phyloP scores from a whole-genome alignment of 2,888 invertebrate species.

The Oligia latruncula region DNA sequence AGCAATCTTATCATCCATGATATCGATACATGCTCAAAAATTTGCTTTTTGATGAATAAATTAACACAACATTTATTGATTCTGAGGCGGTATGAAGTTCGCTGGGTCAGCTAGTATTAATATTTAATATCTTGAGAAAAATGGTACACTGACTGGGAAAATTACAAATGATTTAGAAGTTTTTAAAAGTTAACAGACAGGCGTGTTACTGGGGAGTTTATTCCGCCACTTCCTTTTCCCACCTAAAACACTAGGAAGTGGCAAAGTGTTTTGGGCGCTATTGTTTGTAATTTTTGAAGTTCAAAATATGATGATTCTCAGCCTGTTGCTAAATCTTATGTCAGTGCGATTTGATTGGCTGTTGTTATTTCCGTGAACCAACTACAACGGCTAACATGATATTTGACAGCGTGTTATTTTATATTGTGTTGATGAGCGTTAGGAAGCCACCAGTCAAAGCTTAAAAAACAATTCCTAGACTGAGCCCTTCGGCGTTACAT shows the following conservation, averaged over 20 bases:
- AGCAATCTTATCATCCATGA: too few species aligned
- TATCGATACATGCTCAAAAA: too few species aligned
- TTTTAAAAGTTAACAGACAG: background rate
- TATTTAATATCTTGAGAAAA: background rate
- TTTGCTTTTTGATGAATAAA: too few species aligned
- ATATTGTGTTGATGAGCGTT: background rate
- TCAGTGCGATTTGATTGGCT: background rate
- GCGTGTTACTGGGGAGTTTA: background rate
- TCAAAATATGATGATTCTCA: background rate
- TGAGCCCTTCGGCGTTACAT: background rate
- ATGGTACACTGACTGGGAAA: background rate
- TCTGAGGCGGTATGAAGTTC: too few species aligned
- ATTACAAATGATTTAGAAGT: too few species aligned
- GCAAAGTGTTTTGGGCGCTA: background rate
- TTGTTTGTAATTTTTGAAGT: background rate
- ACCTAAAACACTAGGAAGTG: background rate
- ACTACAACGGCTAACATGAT: background rate
- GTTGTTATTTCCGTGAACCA: background rate
- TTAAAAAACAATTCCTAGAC: background rate
- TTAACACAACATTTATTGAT: too few species aligned
- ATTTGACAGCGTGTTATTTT: background rate
- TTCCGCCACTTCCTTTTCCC: background rate
- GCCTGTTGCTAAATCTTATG: background rate
- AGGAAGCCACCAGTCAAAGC: background rate
- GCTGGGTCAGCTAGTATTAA: too few species aligned